Base-by-base conservation (phyloP, 1,140 invertebrate genomes). In the Drosophila obscura region DNA sequence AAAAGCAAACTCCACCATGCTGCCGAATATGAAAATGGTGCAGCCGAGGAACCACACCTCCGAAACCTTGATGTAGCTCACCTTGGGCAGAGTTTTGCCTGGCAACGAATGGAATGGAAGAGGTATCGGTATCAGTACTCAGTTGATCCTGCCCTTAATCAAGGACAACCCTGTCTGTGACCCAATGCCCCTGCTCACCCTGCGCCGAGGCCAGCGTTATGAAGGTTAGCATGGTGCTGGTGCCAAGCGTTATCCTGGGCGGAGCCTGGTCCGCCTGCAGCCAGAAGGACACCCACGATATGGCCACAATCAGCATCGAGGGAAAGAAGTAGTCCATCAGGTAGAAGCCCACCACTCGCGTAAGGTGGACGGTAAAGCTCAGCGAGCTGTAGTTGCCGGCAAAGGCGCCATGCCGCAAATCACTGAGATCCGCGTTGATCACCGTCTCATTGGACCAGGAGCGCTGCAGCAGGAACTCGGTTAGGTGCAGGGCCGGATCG, bases 271-370 rank as follows among this genome's bases (percentile, higher is more conserved):
- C 96, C 22, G 96, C 95, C 87, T 97, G 96, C 50, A 97, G 92
- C 96, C 96, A 97, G 82, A 97, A 97, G 0, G 96, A 96, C 13
- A 97, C 96, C 96, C 97, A 98, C 0, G 97, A 97, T 60, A 97
- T 96, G 13, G 95, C 95, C 4, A 97, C 97, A 57, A 98, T 95
- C 67, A 97, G 94, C 92, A 97, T 96, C 5, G 96, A 97, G 1
- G 97, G 97, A 62, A 97, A 94, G 76, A 97, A 98, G 83, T 97
- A 97, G 74, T 97, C 97, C 94, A 98, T 96, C 50, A 98, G 93
- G 78, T 97, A 97, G 89, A 97, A 97, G 46, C 96, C 96, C 74
- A 97, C 95, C 92, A 97, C 96, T 28, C 96, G 93, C 0, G 94
- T 94, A 11, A 97, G 90, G 80, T 96, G 95, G 67, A 97, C 96